phyloP scores from a whole-genome alignment of 2,888 invertebrate genomes.

The Euplexia lucipara region DNA sequence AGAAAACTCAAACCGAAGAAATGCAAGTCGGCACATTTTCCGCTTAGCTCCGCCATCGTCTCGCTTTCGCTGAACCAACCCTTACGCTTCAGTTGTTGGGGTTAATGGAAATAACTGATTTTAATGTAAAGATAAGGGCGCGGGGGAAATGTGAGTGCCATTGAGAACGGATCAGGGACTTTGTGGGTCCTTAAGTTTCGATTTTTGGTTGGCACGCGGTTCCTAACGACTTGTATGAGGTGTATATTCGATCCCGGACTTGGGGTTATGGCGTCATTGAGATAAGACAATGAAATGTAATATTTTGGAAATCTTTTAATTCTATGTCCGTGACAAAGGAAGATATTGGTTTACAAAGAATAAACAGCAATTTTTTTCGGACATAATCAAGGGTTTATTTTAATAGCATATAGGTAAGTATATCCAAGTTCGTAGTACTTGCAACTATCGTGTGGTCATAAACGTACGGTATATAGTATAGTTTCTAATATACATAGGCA shows the following conservation, averaged over 20 bases:
- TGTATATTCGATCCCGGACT: constrained; percentile 4
- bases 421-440: too few species aligned
- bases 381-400: too few species aligned
- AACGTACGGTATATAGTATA: too few species aligned
- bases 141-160: constrained; percentile 57
- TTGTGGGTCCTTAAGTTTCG: constrained; percentile 47
- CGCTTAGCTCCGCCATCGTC: constrained; percentile 41
- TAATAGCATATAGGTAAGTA: too few species aligned
- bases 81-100: constrained; percentile 55
- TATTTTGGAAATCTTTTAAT: background rate
- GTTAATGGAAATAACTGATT: constrained; percentile 73
- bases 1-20: constrained; percentile 8
- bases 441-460: too few species aligned
- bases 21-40: constrained; percentile 34
- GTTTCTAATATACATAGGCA: too few species aligned
- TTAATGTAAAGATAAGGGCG: constrained; percentile 68
- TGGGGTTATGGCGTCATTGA: background rate
- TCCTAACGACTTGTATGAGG: constrained; percentile 24
- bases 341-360: background rate
- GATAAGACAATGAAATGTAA: background rate
- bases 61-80: constrained; percentile 44
- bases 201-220: constrained; percentile 50
- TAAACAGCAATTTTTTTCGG: too few species aligned
- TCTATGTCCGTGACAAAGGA: background rate
- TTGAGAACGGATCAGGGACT: constrained; percentile 48